Evolutionary conservation across 2,888 invertebrate genomes (phyloP), one percentile per base, ranked within the genome.

Genomic region (Drosophila quasianomalipes): DNA sequence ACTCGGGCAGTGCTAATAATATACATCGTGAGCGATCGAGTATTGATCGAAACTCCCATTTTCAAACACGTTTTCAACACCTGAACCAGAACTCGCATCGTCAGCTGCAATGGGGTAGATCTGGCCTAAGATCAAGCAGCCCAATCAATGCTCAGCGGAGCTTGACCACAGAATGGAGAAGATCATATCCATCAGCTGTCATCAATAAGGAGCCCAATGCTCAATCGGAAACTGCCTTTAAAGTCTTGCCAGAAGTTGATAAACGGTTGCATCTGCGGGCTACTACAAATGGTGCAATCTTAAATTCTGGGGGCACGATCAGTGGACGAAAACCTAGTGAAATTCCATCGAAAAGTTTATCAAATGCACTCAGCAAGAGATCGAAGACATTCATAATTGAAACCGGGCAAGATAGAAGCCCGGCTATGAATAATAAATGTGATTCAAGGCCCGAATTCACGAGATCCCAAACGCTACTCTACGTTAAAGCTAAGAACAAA

Each of bases 291-390:
- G 97, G 97, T 60, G 96, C 96, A 87, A 97, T 97, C 91, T 94
- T 97, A 65, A 97, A 96, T 85, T 96, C 96, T 7, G 97, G 97
- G 1, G 97, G 97, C 60, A 97, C 97, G 76, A 96, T 97, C 91
- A 96, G 96, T 84, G 96, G 97, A 6, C 94, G 96, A 66, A 94
- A 95, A 37, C 64, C 60, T 22, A 69, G 44, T 65, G 81, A 82
- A 57, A 66, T 65, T 28, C 14, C 63, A 26, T 47, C 47, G 9
- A 47, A 47, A 47, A 26, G 26, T 16, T 4, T 47, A 47, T 47
- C 47, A 19, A 74, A 67, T 26, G 51, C 63, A 26, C 57, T 72
- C 10, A 76, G 66, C 67, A 88, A 83, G 61, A 79, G 90, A 39
- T 89, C 90, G 3, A 78, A 80, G 33, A 91, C 91, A 10, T 85